Conservation (phyloP, 2,113 vertebrate genomes). For the Stigmatopora nigra region DNA sequence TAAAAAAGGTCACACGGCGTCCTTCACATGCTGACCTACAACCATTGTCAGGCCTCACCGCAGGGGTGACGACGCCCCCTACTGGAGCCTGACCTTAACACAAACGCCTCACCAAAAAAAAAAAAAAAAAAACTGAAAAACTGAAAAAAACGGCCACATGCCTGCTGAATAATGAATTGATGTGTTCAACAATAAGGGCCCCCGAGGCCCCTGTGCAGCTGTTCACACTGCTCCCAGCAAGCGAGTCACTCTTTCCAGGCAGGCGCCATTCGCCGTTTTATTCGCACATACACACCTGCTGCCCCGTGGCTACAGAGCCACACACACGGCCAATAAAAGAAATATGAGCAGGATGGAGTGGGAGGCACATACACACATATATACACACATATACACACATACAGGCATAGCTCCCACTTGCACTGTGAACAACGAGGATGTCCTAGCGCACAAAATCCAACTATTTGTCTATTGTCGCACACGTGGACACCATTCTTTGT, state of each 20-base stretch:
- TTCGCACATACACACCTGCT: conserved; percentile 38
- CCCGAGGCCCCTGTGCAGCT: conserved; percentile 42
- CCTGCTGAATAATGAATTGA: conserved; percentile 47
- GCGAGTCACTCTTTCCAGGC: conserved; percentile 46
- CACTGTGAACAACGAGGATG: conserved; percentile 46
- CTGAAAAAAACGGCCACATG: background rate
- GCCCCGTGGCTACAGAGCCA: conserved; percentile 34
- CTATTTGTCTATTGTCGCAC: conserved; percentile 31
- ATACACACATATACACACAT: background rate
- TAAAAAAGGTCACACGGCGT: conserved; percentile 25
- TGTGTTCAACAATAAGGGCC: conserved; percentile 42
- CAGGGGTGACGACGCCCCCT: conserved; percentile 53
- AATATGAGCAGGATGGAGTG: conserved; percentile 50
- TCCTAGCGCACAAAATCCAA: conserved; percentile 51
- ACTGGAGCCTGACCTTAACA: conserved; percentile 61
- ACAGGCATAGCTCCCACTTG: conserved; percentile 17
- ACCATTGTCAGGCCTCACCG: conserved; percentile 53
- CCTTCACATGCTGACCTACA: conserved; percentile 57
- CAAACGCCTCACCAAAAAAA: conserved; percentile 8
- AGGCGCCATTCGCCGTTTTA: conserved; percentile 26
- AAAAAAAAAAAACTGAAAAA: background rate
- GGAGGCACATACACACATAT: conserved; percentile 40
- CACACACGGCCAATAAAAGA: conserved; percentile 51
- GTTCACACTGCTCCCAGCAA: conserved; percentile 51
- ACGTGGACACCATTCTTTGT: background rate